Evolutionary conservation across 2,888 invertebrate species (phyloP), one percentile per base, ranked within the genome.

Genomic region (Agonopterix heracliana): DNA sequence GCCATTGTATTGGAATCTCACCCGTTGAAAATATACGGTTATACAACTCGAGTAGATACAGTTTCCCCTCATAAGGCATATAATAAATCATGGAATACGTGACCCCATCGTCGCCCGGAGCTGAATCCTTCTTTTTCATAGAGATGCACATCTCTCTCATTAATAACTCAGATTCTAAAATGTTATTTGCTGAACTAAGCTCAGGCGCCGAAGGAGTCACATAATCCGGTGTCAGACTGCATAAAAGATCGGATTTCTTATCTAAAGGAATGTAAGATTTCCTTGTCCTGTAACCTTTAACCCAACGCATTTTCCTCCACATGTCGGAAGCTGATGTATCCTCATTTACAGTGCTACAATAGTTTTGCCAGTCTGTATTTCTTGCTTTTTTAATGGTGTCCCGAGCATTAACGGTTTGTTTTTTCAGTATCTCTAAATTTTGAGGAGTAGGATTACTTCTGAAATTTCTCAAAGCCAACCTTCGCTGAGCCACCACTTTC

Each of bases 81-180:
- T 57, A 12, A 9, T 48, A 44, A 8, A 60, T 48, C 59, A 60
- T 57, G 1, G 56, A 54, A 35, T 52, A 60, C 0, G 56, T 45
- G 1, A 57, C 52, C 0, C 45, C 34, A 41, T 60, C 59, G 2
- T 14, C 12, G 0, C 56, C 59, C 0, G 59, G 57, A 3, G 56
- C 50, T 1, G 56, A 52, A 17, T 57, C 52, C 46, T 47, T 53
- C 9, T 41, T 41, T 45, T 52, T 53, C 11, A 55, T 11, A 44
- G 46, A 48, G 17, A 47, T 47, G 41, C 42, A 35, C n/a, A 58
- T 13, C 47, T 53, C 54, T 14, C 44, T 40, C 2, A 51, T 35
- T 14, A 50, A 46, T 13, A 54, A 40, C 4, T 40, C 40, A 40
- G 10, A 40, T n/a, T 40, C 40, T 4, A 40, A 4, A 9, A 40